A percentile compares a stretch with the other conserved stretches of the same genome.
Conservation (phyloP, 2,888 invertebrate genomes). For the Eupeodes luniger region DNA sequence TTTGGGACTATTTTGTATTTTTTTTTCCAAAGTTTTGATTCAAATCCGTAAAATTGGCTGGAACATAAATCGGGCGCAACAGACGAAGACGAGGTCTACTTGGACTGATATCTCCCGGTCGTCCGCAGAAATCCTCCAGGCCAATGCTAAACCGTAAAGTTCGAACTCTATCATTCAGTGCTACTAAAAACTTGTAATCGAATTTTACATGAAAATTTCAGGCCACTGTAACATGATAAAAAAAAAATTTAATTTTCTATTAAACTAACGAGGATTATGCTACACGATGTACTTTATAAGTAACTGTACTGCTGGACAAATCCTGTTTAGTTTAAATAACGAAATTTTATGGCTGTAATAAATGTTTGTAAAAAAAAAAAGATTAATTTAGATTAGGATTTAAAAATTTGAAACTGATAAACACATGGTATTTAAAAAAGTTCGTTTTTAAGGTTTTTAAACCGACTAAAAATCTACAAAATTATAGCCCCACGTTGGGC, state of each 20-base stretch:
- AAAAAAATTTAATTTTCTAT: background rate
- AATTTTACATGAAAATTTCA: background rate
- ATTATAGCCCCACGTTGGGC: slow-evolving; percentile 33
- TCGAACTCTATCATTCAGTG: too few relatives aligned
- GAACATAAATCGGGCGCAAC: slow-evolving; percentile 15
- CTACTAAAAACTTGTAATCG: background rate
- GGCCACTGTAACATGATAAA: background rate
- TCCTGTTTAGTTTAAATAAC: too few relatives aligned
- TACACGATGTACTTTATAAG: background rate
- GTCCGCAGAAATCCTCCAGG: background rate
- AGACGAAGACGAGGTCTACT: slow-evolving; percentile 2
- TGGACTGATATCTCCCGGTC: slow-evolving; percentile 5
- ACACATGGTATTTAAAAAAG: too few relatives aligned
- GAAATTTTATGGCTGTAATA: background rate
- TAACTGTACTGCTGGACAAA: slow-evolving; percentile 11
- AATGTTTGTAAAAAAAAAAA: background rate
- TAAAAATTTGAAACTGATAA: background rate
- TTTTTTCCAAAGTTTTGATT: background rate
- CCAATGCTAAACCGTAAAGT: slow-evolving; percentile 1
- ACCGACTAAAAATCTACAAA: background rate
- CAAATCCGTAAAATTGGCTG: background rate
- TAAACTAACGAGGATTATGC: background rate
- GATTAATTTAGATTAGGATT: background rate
- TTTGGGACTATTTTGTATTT: background rate
- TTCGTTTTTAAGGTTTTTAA: background rate